Evolutionary conservation across 2,888 invertebrate genomes (phyloP).

Genomic region (Onthophagus sagittarius): DNA sequence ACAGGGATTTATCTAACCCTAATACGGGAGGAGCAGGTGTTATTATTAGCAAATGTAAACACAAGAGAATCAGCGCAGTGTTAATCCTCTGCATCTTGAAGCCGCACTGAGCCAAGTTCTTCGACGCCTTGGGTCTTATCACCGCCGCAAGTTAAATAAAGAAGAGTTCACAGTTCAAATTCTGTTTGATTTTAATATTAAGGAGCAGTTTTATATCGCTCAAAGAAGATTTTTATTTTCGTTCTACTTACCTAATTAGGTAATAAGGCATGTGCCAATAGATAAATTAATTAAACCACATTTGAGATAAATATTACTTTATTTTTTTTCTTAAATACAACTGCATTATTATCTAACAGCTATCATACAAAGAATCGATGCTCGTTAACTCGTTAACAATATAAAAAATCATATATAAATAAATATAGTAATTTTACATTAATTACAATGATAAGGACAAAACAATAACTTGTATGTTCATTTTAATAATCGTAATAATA

Average conservation of each 20-base stretch:
- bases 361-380: constrained; percentile 46
- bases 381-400: constrained; percentile 33
- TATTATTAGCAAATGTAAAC: background rate
- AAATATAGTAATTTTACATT: constrained; percentile 45
- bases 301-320: constrained; percentile 33
- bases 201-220: constrained; percentile 3
- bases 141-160: constrained; percentile 21
- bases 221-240: background rate
- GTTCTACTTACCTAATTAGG: background rate
- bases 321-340: constrained; percentile 39
- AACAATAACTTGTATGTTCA: constrained; percentile 29
- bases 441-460: constrained; percentile 34
- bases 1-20: constrained; percentile 52
- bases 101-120: constrained; percentile 12
- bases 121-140: constrained; percentile 18
- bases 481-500: constrained; percentile 12
- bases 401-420: constrained; percentile 39
- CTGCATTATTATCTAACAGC: constrained; percentile 48
- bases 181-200: constrained; percentile 28
- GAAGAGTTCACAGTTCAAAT: constrained; percentile 37
- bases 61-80: constrained; percentile 34
- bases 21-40: background rate
- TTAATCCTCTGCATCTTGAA: constrained; percentile 39
- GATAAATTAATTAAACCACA: background rate
- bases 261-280: background rate